Percentiles rank a stretch among this genome's conserved stretches.
These are phyloP conservation scores for Anadara kagoshimensis DNA, from an alignment of 1,140 invertebrate genomes.

Conservation along the genomic window DNA sequence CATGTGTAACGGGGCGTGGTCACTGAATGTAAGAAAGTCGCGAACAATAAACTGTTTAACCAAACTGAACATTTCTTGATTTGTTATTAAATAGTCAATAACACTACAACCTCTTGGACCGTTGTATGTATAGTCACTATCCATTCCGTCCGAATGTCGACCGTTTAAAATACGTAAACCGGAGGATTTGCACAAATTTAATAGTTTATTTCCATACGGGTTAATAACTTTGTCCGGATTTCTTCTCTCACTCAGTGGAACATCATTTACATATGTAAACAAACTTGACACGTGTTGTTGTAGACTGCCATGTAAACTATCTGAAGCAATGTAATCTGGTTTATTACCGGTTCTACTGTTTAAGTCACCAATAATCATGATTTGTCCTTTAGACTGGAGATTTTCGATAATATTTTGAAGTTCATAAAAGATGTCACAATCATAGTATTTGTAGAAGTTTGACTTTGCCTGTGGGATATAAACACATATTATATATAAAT, in stretches of 20 bases:
- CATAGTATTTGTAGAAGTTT: constrained; percentile 18
- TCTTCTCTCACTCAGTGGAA: neutral
- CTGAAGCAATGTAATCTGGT: neutral
- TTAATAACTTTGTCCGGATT: constrained; percentile 10
- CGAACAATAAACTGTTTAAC: constrained; percentile 10
- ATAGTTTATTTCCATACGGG: neutral
- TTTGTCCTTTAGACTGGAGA: neutral
- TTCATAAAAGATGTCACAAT: constrained; percentile 29
- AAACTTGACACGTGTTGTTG: neutral
- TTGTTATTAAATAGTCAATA: constrained; percentile 25
- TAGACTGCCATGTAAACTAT: constrained; percentile 1
- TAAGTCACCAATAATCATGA: constrained; percentile 14
- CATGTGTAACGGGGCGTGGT: constrained; percentile 21
- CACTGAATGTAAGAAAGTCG: constrained; percentile 16
- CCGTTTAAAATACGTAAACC: constrained; percentile 17
- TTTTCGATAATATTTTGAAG: constrained; percentile 9
- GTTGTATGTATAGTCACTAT: constrained; percentile 7
- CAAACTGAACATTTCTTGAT: neutral
- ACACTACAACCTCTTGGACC: constrained; percentile 18
- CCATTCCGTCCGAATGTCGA: constrained; percentile 3
- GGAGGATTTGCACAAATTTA: constrained; percentile 6
- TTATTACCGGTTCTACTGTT: constrained; percentile 9
- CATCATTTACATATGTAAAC: neutral
- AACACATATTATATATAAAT: constrained; percentile 1
- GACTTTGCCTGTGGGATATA: constrained; percentile 6